These are phyloP conservation scores for Aurelia coerulea DNA, from an alignment of 30 jellyfish, hydroid and myxozoan species.

Conservation along the genomic window DNA sequence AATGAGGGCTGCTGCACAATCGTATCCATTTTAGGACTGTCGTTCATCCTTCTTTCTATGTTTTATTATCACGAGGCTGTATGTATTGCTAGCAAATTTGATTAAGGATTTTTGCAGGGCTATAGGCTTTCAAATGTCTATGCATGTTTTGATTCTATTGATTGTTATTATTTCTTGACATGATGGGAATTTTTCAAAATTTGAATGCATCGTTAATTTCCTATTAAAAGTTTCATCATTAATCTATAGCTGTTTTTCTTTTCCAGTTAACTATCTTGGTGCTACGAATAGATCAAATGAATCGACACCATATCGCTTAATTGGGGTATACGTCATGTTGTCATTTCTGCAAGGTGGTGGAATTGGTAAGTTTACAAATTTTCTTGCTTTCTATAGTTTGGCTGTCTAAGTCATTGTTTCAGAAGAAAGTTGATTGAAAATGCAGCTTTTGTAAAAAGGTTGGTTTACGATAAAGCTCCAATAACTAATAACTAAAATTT, in stretches of 20 bases:
- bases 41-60: too few species aligned
- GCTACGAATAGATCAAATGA: slow-evolving; percentile 5
- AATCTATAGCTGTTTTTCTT: neutral
- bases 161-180: too few species aligned
- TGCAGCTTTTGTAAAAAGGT: too few species aligned
- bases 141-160: too few species aligned
- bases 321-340: slow-evolving; percentile 64
- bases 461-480: too few species aligned
- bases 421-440: neutral
- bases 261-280: slow-evolving; percentile 86
- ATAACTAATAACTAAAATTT: too few species aligned
- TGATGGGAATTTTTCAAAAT: neutral
- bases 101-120: too few species aligned
- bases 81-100: too few species aligned
- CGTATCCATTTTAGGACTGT: too few species aligned
- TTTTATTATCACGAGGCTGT: too few species aligned
- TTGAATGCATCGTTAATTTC: neutral
- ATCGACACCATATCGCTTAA: slow-evolving; percentile 73
- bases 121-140: too few species aligned
- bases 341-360: slow-evolving; percentile 96
- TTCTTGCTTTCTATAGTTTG: neutral
- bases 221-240: neutral
- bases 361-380: slow-evolving; percentile 54
- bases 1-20: too few species aligned
- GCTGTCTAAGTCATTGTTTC: neutral